Percentiles rank a stretch among this genome's conserved stretches.
phyloP scores from a whole-genome alignment of 2,113 vertebrate genomes.

The Oreochromis niloticus region DNA sequence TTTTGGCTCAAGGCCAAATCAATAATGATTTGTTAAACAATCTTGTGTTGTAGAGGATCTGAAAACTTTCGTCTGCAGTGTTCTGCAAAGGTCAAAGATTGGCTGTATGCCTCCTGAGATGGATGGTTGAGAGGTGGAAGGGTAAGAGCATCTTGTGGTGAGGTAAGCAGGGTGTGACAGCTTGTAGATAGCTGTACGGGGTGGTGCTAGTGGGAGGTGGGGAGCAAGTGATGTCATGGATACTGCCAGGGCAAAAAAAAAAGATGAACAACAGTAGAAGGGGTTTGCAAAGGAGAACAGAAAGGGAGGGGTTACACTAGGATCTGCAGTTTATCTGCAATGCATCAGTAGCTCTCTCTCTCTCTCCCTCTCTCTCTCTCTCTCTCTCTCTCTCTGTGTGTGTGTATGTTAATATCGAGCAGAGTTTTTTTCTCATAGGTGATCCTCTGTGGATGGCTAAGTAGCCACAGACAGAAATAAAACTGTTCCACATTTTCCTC shows the following conservation, averaged over 20 bases:
- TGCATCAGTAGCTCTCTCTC: constrained; percentile 72
- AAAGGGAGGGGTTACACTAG: constrained; percentile 59
- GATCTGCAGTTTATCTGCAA: constrained; percentile 82
- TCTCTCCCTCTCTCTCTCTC: constrained; percentile 1
- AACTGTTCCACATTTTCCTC: constrained; percentile 19
- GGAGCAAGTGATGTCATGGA: constrained; percentile 50
- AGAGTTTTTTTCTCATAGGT: constrained; percentile 14
- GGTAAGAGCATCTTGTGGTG: neutral
- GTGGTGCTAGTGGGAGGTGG: constrained; percentile 29
- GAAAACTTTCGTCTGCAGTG: neutral
- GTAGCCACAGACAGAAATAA: constrained; percentile 29
- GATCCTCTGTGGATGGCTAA: constrained; percentile 3
- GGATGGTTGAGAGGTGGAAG: constrained; percentile 10
- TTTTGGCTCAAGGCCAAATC: neutral
- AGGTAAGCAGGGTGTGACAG: constrained; percentile 19
- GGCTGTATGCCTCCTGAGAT: neutral
- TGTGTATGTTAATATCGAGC: neutral
- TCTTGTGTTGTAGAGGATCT: neutral
- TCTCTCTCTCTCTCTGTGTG: neutral
- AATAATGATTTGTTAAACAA: neutral
- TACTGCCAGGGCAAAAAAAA: neutral
- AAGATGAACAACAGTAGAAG: constrained; percentile 7
- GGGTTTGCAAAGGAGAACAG: neutral
- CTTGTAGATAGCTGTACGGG: constrained; percentile 21
- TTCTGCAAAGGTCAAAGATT: neutral